phyloP scores from a whole-genome alignment of 2,113 vertebrate genomes.

The Apistogramma diplotaenia region DNA sequence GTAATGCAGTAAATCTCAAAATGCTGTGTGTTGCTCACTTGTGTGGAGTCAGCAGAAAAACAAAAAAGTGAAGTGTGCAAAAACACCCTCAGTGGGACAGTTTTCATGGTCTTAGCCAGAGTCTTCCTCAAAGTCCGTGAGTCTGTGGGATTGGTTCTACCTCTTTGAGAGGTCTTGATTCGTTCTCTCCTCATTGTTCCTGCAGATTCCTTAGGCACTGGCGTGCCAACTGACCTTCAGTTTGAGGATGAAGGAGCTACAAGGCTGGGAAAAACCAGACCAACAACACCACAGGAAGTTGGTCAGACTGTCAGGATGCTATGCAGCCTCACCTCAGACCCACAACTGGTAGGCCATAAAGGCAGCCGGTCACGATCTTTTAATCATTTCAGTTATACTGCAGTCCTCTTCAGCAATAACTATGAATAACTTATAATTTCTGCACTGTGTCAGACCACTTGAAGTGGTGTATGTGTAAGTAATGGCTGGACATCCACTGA shows the following conservation, averaged over 20 bases:
- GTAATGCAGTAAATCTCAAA: background rate
- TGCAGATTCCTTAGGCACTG: conserved; percentile 44
- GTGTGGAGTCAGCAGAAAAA: background rate
- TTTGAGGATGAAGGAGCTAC: conserved; percentile 65
- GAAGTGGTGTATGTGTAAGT: conserved; percentile 21
- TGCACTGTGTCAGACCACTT: background rate
- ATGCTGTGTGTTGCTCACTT: background rate
- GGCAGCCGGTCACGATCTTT: background rate
- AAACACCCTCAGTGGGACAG: accelerated
- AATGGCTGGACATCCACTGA: conserved; percentile 4
- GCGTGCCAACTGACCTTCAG: conserved; percentile 49
- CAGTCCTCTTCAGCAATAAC: background rate
- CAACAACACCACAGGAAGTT: conserved; percentile 47
- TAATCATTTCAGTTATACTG: background rate
- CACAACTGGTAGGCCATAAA: conserved; percentile 65
- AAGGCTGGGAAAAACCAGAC: conserved; percentile 25
- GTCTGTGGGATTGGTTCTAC: background rate
- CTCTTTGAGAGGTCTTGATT: background rate
- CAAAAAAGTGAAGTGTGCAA: background rate
- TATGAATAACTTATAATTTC: conserved; percentile 19
- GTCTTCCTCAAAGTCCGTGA: background rate
- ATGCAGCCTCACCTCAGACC: conserved; percentile 68
- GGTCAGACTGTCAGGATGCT: conserved; percentile 65
- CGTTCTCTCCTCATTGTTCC: background rate
- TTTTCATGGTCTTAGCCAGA: background rate